These are phyloP conservation scores for Lophotis ruficrista DNA, from an alignment of 2,113 vertebrate genomes.

Conservation along the genomic window DNA sequence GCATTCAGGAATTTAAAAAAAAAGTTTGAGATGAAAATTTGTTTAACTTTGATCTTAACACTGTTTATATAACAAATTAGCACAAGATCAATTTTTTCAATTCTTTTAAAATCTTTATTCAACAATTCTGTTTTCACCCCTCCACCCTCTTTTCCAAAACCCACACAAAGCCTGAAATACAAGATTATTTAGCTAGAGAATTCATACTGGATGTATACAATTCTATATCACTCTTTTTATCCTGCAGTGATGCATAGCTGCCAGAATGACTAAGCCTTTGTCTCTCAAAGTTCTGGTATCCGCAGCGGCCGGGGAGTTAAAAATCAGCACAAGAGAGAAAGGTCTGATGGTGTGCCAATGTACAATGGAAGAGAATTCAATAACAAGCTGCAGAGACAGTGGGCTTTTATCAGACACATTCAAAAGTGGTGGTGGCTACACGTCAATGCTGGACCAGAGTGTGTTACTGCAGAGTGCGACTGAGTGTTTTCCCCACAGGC, in stretches of 20 bases:
- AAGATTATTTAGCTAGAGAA: not conserved
- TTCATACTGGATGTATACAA: not conserved
- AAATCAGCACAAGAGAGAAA: slow-evolving; percentile 49
- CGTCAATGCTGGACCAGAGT: slow-evolving; percentile 70
- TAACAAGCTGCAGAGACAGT: slow-evolving; percentile 67
- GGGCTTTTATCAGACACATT: slow-evolving; percentile 75
- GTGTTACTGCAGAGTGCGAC: slow-evolving; percentile 62
- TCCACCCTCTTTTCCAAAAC: not conserved
- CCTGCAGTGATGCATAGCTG: slow-evolving; percentile 18
- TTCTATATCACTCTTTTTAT: not conserved
- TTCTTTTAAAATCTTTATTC: not conserved
- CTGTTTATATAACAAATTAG: not conserved
- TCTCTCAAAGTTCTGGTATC: slow-evolving; percentile 45
- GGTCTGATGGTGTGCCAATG: slow-evolving; percentile 59
- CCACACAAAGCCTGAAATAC: not conserved
- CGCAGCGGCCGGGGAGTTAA: slow-evolving; percentile 41
- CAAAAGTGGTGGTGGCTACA: slow-evolving; percentile 66
- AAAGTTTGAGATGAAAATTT: not conserved
- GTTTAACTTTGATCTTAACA: not conserved
- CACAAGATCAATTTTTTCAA: not conserved
- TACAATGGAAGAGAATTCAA: slow-evolving; percentile 69
- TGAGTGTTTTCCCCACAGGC: slow-evolving; percentile 81
- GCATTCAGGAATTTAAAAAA: not conserved
- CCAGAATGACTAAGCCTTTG: slow-evolving; percentile 54
- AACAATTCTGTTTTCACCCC: not conserved